Evolutionary conservation across 1,140 invertebrate genomes (phyloP).

Genomic region (Drosophila serrata): DNA sequence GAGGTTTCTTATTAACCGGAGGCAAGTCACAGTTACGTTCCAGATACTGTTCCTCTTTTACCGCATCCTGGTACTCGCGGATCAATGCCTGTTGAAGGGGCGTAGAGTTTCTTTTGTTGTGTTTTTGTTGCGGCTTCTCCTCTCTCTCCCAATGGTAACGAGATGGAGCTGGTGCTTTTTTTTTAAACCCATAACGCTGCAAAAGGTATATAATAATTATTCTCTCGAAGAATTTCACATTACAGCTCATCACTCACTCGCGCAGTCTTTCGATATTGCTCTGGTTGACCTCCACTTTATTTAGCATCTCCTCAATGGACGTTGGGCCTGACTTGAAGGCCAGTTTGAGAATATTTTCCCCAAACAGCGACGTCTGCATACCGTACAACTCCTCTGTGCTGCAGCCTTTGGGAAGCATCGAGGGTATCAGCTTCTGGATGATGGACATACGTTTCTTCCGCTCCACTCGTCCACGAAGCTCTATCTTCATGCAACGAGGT

Average conservation of each 20-base stretch:
- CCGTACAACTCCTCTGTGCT: constrained; percentile 52
- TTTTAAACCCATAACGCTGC: constrained; percentile 39
- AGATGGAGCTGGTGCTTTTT: neutral
- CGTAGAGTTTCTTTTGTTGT: constrained; percentile 27
- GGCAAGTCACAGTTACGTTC: constrained; percentile 24
- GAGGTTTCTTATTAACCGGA: constrained; percentile 37
- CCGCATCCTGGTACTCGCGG: constrained; percentile 11
- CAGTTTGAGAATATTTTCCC: constrained; percentile 33
- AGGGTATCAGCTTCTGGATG: constrained; percentile 49
- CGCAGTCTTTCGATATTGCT: constrained; percentile 37
- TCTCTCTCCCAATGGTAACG: constrained; percentile 28
- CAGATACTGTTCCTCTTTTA: neutral
- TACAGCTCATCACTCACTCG: constrained; percentile 15
- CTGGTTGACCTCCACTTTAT: constrained; percentile 33
- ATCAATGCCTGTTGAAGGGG: constrained; percentile 7
- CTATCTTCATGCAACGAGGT: constrained; percentile 58
- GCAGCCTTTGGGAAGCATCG: constrained; percentile 42
- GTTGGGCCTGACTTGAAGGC: neutral
- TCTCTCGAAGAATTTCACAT: neutral
- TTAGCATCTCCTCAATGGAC: constrained; percentile 44
- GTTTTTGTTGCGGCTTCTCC: neutral
- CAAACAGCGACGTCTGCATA: constrained; percentile 42
- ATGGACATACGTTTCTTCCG: constrained; percentile 48
- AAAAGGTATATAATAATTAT: neutral
- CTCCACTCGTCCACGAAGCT: constrained; percentile 46